Conservation (phyloP, 2,888 invertebrate species). For the Plagiodera versicolora region DNA sequence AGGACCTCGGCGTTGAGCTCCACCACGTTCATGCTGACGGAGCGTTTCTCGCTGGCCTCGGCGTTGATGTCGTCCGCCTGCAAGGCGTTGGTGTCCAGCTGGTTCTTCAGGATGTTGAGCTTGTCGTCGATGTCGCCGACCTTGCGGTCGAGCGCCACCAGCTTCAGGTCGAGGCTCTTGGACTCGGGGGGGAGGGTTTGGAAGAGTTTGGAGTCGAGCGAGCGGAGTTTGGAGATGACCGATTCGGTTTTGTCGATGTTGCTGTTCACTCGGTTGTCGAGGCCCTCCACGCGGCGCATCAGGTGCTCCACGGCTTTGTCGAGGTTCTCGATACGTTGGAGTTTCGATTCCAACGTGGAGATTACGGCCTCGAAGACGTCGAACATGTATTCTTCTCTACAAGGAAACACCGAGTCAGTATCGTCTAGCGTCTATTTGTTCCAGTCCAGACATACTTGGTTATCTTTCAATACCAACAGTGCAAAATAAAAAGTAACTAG, state of each 20-base stretch:
- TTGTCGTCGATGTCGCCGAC: conserved; percentile 82
- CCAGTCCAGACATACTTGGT: too few species aligned
- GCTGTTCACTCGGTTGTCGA: conserved; percentile 80
- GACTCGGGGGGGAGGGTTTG: conserved; percentile 56
- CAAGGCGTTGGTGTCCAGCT: conserved; percentile 80
- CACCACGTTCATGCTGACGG: conserved; percentile 78
- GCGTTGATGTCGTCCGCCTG: conserved; percentile 81
- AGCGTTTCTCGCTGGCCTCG: conserved; percentile 85
- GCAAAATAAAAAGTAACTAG: too few species aligned
- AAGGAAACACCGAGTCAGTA: conserved; percentile 50
- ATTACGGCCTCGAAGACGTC: conserved; percentile 90
- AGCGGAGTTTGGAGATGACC: conserved; percentile 75
- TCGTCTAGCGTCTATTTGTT: too few species aligned
- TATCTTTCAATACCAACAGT: too few species aligned
- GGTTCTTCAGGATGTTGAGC: conserved; percentile 75
- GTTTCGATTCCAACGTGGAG: conserved; percentile 82
- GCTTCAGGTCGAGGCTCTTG: conserved; percentile 64
- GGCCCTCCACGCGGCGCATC: conserved; percentile 80
- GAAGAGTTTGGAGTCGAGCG: conserved; percentile 75
- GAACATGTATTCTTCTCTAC: conserved; percentile 84
- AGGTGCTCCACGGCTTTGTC: conserved; percentile 87
- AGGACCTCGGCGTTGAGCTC: conserved; percentile 81
- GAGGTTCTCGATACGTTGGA: conserved; percentile 83
- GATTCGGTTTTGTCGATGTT: conserved; percentile 85
- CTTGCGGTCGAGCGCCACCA: conserved; percentile 78